phyloP scores from a whole-genome alignment of 2,888 invertebrate genomes.

The Gryllus longicercus region DNA sequence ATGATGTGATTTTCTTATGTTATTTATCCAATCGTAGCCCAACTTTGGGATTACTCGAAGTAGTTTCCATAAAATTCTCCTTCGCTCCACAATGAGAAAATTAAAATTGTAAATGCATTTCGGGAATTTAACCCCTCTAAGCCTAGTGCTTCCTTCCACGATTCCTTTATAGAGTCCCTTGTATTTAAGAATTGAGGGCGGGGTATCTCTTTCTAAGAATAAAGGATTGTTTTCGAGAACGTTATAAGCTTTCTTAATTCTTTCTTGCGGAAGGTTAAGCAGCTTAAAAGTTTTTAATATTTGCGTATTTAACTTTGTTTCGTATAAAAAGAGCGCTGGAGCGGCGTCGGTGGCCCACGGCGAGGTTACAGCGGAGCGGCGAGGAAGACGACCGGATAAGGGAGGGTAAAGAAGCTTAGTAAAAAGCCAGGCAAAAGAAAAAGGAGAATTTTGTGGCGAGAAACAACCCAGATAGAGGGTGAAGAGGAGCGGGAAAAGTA shows the following conservation, averaged over 20 bases:
- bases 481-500: too few relatives aligned
- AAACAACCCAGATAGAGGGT: too few relatives aligned
- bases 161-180: neutral
- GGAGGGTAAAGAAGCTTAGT: too few relatives aligned
- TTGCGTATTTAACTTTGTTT: conserved; percentile 17
- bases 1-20: neutral
- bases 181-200: conserved; percentile 2
- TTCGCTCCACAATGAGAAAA: conserved; percentile 8
- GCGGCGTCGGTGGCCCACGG: neutral
- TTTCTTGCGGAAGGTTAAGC: conserved; percentile 17
- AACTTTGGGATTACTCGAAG: neutral
- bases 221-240: conserved; percentile 17
- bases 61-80: conserved; percentile 1
- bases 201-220: conserved; percentile 17
- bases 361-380: neutral
- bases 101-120: conserved; percentile 8
- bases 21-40: neutral
- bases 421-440: too few relatives aligned
- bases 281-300: conserved; percentile 10
- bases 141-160: neutral
- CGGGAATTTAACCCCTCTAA: neutral
- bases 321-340: conserved; percentile 1
- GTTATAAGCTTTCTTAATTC: conserved; percentile 17
- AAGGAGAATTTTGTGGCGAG: too few relatives aligned
- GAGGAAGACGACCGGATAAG: too few relatives aligned